Evolutionary conservation across 1,140 invertebrate genomes (phyloP), one percentile per base, ranked within the genome.

Genomic region (Caenorhabditis tropicalis): DNA sequence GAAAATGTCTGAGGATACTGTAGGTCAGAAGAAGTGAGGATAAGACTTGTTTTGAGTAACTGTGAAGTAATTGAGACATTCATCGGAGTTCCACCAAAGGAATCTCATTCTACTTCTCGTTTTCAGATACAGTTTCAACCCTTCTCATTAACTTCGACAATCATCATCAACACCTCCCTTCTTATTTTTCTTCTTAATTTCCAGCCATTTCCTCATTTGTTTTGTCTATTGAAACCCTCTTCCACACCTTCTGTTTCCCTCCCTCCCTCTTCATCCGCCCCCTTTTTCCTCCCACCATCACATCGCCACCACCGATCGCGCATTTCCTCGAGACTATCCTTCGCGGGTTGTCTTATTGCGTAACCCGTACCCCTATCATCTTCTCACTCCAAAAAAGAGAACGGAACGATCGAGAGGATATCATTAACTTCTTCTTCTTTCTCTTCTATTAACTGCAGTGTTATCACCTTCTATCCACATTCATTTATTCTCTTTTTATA

Each of bases 301-400:
- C 49, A 21, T 51, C 21, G 21, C 49, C 10, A 10, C 19, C 43
- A 27, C 56, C 24, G 33, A 70, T 70, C 60, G 60, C 60, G 60
- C 60, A 70, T 70, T 70, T 10, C 60, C 33, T 36, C 60, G 31
- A 36, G 31, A n/a, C 21, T 58, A 46, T 51, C 53, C n/a, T 43
- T 46, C 65, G 65, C 36, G 65, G 65, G 65, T 74, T 74, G 65
- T 74, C 65, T 74, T 74, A 74, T 74, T 74, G 65, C 65, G 65
- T 43, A 74, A 74, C 65, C 65, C 65, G 65, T 33, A 74, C 65
- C 65, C 36, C 9, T 74, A 19, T 31, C 36, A 36, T 74, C 65
- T 21, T 43, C 36, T 46, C 36, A 74, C 36, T 10, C 10, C 43
- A 43, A 43, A 74, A 43, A 24, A 36, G 43, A 74, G 36, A 74